Percentiles rank a stretch among this genome's conserved stretches.
phyloP scores from a whole-genome alignment of 2,888 invertebrate genomes.

The Troglohyphantes excavatus region DNA sequence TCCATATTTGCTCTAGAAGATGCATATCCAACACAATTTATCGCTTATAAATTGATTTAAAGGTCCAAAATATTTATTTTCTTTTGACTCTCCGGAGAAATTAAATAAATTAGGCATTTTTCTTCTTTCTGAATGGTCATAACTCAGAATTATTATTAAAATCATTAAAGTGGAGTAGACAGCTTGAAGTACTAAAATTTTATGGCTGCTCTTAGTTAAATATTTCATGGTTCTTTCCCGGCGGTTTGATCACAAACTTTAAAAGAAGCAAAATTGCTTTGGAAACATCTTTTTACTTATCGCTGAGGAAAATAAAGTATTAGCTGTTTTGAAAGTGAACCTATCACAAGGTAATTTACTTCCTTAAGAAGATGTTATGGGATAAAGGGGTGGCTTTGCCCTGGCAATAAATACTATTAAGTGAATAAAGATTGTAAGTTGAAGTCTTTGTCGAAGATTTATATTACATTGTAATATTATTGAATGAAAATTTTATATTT shows the following conservation, averaged over 20 bases:
- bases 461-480: too few relatives aligned
- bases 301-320: constrained; percentile 28
- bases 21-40: neutral
- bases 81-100: constrained; percentile 3
- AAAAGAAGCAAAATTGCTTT: constrained; percentile 37
- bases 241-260: constrained; percentile 32
- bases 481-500: too few relatives aligned
- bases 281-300: constrained; percentile 34
- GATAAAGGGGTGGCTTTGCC: constrained; percentile 2
- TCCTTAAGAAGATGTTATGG: constrained; percentile 30
- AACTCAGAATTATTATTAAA: constrained; percentile 34
- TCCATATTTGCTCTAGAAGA: too few relatives aligned
- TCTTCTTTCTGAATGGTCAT: constrained; percentile 14
- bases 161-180: constrained; percentile 12
- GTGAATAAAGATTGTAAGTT: neutral
- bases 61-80: neutral
- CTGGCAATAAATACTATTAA: constrained; percentile 13
- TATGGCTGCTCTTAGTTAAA: constrained; percentile 34
- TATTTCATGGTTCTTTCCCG: constrained; percentile 11
- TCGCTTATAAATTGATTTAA: neutral
- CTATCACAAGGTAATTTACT: constrained; percentile 25
- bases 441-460: neutral
- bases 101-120: constrained; percentile 37
- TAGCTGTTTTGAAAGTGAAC: neutral
- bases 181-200: constrained; percentile 46